Evolutionary conservation across 2,797 vertebrate species (phyloP).

Genomic region (Notamacropus eugenii): DNA sequence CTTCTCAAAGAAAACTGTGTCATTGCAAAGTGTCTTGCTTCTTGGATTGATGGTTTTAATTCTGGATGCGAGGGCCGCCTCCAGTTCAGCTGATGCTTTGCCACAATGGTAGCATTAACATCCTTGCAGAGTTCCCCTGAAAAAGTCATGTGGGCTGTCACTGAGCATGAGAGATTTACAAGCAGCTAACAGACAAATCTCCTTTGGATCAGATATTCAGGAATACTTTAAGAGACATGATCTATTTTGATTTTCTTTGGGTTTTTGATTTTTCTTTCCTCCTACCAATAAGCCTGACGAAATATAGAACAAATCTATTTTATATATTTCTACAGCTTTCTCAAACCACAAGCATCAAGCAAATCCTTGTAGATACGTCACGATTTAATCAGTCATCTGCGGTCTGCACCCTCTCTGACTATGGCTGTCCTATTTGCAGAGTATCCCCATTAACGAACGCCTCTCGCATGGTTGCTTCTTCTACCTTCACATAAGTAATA

Average conservation of each 20-base stretch:
- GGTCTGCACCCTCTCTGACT: conserved; percentile 48
- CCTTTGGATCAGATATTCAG: conserved; percentile 55
- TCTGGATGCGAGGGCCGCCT: conserved; percentile 25
- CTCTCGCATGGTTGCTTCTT: conserved; percentile 50
- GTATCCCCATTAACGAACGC: conserved; percentile 47
- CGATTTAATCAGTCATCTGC: conserved; percentile 70
- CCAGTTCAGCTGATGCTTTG: conserved; percentile 53
- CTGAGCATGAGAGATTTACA: conserved; percentile 72
- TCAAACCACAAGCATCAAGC: conserved; percentile 64
- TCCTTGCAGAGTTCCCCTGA: conserved; percentile 51
- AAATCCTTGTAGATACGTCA: conserved; percentile 64
- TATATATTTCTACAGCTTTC: conserved; percentile 49
- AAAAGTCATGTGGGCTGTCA: conserved; percentile 55
- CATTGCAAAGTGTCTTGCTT: conserved; percentile 51
- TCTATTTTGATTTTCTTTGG: conserved; percentile 68
- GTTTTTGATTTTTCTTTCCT: background rate
- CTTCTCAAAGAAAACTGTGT: conserved; percentile 45
- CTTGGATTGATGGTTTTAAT: conserved; percentile 63
- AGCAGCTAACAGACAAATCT: conserved; percentile 72
- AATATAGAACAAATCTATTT: conserved; percentile 70
- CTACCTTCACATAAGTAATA: conserved; percentile 60
- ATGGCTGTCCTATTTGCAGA: conserved; percentile 55
- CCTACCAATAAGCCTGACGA: conserved; percentile 28
- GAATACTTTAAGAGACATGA: conserved; percentile 68
- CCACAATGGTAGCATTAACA: conserved; percentile 66